phyloP scores from a whole-genome alignment of 2,888 invertebrate species.

The Julus scanicus region DNA sequence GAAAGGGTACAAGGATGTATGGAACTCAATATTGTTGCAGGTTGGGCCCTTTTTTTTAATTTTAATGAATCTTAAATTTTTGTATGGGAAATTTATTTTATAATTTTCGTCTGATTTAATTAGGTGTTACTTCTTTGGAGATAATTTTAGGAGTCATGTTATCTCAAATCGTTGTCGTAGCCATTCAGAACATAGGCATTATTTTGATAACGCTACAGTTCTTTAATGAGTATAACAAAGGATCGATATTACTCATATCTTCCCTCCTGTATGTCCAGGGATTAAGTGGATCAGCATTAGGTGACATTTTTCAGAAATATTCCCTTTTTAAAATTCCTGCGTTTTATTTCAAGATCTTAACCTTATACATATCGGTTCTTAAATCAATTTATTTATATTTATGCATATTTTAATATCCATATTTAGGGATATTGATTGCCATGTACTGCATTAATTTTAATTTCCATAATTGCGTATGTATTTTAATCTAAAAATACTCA shows the following conservation, averaged over 20 bases:
- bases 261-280: background rate
- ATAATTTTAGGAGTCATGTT: background rate
- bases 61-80: background rate
- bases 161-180: background rate
- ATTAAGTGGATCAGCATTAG: background rate
- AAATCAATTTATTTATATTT: no score
- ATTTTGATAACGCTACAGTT: background rate
- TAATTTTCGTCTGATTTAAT: background rate
- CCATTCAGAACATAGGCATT: background rate
- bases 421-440: no score
- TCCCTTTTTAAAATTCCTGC: no score
- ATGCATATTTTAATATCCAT: no score
- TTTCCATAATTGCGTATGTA: no score
- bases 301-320: no score
- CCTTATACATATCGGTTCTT: no score
- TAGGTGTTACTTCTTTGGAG: background rate
- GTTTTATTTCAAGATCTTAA: no score
- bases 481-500: no score
- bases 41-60: background rate
- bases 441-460: no score
- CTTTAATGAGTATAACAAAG: background rate
- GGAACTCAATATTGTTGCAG: slow-evolving; percentile 1
- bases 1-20: background rate
- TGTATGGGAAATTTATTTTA: background rate
- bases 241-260: background rate